Percentiles rank a stretch among this genome's conserved stretches.
Conservation (phyloP, 2,888 invertebrate genomes). For the Myathropa florea region DNA sequence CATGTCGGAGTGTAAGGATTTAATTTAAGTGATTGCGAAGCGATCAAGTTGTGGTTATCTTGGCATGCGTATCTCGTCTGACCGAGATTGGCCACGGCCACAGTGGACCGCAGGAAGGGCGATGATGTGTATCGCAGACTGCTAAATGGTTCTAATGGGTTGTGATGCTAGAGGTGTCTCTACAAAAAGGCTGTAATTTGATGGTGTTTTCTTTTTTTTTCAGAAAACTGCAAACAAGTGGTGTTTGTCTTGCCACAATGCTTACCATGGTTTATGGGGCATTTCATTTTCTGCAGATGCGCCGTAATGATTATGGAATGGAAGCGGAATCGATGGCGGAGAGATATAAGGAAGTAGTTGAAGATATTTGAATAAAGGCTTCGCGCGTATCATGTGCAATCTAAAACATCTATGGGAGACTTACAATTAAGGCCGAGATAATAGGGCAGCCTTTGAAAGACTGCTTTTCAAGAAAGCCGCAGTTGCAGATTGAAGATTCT, state of each 20-base stretch:
- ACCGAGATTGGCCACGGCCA: neutral
- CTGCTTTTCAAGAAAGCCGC: neutral
- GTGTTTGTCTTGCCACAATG: neutral
- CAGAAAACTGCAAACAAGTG: no score
- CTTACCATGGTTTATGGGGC: neutral
- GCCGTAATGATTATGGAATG: neutral
- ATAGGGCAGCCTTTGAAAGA: neutral
- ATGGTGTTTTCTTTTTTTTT: neutral
- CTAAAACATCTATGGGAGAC: neutral
- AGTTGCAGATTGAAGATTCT: no score
- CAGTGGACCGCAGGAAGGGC: neutral
- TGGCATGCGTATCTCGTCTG: conserved; percentile 54
- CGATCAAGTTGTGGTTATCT: conserved; percentile 51
- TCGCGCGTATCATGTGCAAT: neutral
- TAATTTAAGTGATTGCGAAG: conserved; percentile 65
- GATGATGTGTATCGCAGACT: neutral
- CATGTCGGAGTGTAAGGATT: conserved; percentile 54
- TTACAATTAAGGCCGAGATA: neutral
- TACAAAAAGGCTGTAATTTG: conserved; percentile 3
- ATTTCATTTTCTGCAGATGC: neutral
- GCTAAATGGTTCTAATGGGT: conserved; percentile 15
- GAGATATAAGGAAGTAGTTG: neutral
- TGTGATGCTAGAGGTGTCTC: conserved; percentile 23
- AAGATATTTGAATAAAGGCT: neutral
- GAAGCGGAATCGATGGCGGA: neutral